Evolutionary conservation across 2,113 vertebrate genomes (phyloP).

Genomic region (Rhea americana): DNA sequence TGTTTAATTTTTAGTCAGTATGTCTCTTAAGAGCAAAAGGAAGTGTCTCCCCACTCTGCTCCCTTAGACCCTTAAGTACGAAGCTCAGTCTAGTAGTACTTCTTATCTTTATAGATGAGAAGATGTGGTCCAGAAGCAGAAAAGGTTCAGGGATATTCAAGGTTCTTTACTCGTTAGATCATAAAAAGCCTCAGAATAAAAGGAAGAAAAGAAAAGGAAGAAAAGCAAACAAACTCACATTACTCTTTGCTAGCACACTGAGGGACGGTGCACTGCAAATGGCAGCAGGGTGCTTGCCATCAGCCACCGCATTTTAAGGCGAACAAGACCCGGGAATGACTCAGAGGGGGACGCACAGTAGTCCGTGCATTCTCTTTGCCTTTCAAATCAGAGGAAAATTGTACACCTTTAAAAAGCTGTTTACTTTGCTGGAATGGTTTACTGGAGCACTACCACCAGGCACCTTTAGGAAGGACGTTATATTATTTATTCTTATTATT

Average conservation of each 20-base stretch:
- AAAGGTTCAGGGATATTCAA: background rate
- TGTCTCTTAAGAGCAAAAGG: background rate
- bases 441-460: background rate
- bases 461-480: background rate
- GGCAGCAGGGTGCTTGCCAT: background rate
- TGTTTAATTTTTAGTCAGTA: background rate
- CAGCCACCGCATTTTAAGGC: background rate
- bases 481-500: background rate
- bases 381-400: background rate
- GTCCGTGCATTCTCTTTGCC: background rate
- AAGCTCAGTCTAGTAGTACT: background rate
- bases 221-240: background rate
- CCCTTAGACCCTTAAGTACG: background rate
- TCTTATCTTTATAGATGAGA: background rate
- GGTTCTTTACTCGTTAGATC: background rate
- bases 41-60: background rate
- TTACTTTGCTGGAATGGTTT: background rate
- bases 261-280: background rate
- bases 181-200: background rate
- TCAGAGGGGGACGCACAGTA: background rate
- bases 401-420: background rate
- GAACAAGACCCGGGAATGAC: background rate
- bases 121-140: background rate
- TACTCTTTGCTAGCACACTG: background rate
- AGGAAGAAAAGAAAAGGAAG: background rate